These are phyloP conservation scores for Tyto alba DNA, from an alignment of 2,113 vertebrate species.

Conservation along the genomic window DNA sequence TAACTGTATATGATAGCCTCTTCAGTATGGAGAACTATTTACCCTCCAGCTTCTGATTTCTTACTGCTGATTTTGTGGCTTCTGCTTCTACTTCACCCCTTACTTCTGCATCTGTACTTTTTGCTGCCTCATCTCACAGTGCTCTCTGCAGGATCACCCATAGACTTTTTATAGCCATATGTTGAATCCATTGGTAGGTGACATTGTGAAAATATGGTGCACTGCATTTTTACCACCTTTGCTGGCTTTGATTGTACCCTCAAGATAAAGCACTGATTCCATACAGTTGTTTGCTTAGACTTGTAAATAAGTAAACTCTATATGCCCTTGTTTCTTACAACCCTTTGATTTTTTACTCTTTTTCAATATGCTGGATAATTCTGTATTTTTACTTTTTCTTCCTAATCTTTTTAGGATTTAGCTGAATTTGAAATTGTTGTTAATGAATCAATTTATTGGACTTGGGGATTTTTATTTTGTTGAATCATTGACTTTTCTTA, in stretches of 20 bases:
- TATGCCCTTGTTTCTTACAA: not conserved
- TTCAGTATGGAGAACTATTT: not conserved
- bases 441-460: conserved; percentile 20
- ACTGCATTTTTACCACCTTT: conserved; percentile 24
- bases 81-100: not conserved
- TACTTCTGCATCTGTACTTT: not conserved
- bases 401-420: conserved; percentile 13
- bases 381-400: not conserved
- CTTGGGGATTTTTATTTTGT: conserved; percentile 12
- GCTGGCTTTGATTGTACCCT: conserved; percentile 33
- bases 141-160: conserved; percentile 46
- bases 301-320: conserved; percentile 16
- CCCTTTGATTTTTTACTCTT: not conserved
- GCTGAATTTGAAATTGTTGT: conserved; percentile 42
- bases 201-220: conserved; percentile 16
- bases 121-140: not conserved
- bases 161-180: conserved; percentile 27
- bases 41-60: not conserved
- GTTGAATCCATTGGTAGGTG: conserved; percentile 17
- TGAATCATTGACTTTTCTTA: conserved; percentile 32
- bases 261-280: conserved; percentile 11
- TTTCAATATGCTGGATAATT: conserved; percentile 41
- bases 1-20: not conserved
- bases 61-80: not conserved
- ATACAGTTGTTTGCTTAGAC: conserved; percentile 25